Evolutionary conservation across 2,797 vertebrate species (phyloP).

Genomic region (Cirrhinus molitorella): DNA sequence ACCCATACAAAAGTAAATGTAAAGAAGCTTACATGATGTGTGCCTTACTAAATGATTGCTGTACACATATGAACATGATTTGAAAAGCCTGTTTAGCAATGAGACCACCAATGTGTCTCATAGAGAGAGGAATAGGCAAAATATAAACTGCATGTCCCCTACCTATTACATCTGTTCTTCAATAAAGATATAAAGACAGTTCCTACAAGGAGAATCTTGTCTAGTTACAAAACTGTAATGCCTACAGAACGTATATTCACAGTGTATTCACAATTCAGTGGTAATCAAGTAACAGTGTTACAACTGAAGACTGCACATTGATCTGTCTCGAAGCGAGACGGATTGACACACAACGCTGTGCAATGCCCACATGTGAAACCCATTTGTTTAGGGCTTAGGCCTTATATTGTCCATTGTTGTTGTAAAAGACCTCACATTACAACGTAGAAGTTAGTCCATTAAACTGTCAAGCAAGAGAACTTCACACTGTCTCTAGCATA

Average conservation of each 20-base stretch:
- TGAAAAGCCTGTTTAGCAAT: background rate
- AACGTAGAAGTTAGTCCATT: constrained; percentile 1
- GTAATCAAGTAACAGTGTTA: background rate
- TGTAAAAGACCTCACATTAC: background rate
- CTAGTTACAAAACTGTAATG: background rate
- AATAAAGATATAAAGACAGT: constrained; percentile 1
- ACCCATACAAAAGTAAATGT: constrained; percentile 27
- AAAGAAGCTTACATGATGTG: constrained; percentile 22
- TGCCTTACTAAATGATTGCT: constrained; percentile 17
- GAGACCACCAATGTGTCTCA: background rate
- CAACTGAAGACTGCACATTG: background rate
- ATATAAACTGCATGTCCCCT: background rate
- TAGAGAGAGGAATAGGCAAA: background rate
- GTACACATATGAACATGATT: constrained; percentile 11
- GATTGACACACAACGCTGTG: background rate
- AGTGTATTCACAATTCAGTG: constrained; percentile 18
- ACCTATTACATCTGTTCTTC: constrained; percentile 3
- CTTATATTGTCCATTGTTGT: background rate
- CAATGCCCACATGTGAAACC: background rate
- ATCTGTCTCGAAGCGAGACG: background rate
- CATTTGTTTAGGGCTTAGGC: background rate
- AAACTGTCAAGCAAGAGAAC: background rate
- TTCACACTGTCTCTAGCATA: background rate
- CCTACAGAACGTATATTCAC: constrained; percentile 17
- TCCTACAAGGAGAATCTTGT: background rate